A percentile compares a stretch with the other conserved stretches of the same genome.
phyloP scores from a whole-genome alignment of 2,113 vertebrate species.

The Brachyhypopomus gauderio region DNA sequence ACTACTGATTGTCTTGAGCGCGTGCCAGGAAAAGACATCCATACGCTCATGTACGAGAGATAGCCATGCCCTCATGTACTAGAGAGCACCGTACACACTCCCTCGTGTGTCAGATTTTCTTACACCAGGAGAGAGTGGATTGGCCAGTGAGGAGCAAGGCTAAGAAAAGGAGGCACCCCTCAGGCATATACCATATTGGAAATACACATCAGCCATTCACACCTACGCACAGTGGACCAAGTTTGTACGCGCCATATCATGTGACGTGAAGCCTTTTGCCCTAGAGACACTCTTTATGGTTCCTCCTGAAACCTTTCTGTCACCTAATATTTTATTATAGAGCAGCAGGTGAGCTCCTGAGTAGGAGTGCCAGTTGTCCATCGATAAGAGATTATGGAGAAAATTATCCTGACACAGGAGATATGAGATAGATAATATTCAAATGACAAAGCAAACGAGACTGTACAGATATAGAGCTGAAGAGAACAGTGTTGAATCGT shows the following conservation, averaged over 20 bases:
- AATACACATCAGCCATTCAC: constrained; percentile 43
- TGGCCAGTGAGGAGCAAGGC: constrained; percentile 57
- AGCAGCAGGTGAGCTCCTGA: neutral
- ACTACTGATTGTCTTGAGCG: constrained; percentile 56
- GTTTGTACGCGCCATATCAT: constrained; percentile 64
- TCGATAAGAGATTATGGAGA: neutral
- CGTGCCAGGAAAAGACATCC: constrained; percentile 62
- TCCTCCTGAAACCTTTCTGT: neutral
- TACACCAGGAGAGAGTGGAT: constrained; percentile 49
- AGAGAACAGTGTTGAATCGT: neutral
- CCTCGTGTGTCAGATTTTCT: constrained; percentile 54
- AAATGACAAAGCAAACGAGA: constrained; percentile 4
- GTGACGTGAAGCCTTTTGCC: constrained; percentile 57
- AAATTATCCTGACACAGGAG: neutral
- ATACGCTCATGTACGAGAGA: constrained; percentile 42
- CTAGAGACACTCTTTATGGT: constrained; percentile 29
- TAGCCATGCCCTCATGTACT: constrained; percentile 50
- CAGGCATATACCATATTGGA: constrained; percentile 55
- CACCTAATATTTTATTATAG: neutral
- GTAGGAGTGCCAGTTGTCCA: neutral
- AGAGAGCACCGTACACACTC: constrained; percentile 59
- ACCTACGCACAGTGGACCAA: constrained; percentile 47
- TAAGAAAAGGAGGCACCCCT: constrained; percentile 55
- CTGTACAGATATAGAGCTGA: neutral
- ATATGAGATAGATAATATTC: neutral